A percentile compares a stretch with the other conserved stretches of the same genome.
These are phyloP conservation scores for Litoditis marina DNA, from an alignment of 2,888 invertebrate genomes.

Conservation along the genomic window DNA sequence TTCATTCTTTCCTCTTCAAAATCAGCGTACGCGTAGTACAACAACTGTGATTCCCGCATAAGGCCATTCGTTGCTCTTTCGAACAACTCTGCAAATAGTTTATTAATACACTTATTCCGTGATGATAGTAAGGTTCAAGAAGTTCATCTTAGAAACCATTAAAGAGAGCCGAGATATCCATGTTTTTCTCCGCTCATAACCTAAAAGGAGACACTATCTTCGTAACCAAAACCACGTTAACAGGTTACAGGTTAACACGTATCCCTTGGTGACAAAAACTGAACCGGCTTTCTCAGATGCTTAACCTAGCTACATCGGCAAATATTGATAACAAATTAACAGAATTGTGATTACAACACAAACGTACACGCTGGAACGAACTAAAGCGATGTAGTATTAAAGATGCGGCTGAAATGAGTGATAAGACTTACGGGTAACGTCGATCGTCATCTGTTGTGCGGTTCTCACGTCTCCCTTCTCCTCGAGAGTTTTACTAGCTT, in stretches of 20 bases:
- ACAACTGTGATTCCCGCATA: slow-evolving; percentile 82
- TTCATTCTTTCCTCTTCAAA: slow-evolving; percentile 84
- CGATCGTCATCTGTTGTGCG: slow-evolving; percentile 32
- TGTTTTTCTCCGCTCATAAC: no score
- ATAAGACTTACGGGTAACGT: slow-evolving; percentile 42
- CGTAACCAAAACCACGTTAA: no score
- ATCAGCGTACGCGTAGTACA: slow-evolving; percentile 97
- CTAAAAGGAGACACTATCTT: no score
- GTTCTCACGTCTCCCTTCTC: slow-evolving; percentile 67
- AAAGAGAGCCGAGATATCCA: no score
- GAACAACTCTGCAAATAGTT: slow-evolving; percentile 72
- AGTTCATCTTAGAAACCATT: no score
- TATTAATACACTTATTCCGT: no score
- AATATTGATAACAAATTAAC: not conserved
- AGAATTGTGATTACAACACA: not conserved
- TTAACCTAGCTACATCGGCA: no score
- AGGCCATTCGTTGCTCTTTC: slow-evolving; percentile 87
- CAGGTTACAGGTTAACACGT: no score
- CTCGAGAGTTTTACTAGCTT: slow-evolving; percentile 84
- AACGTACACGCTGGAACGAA: not conserved
- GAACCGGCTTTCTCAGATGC: no score
- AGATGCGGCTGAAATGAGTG: no score
- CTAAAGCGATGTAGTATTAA: not conserved
- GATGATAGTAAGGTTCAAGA: no score
- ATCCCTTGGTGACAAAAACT: no score